Base-by-base conservation (phyloP, 64 coral and sea anemone species). In the Orbicella faveolata region DNA sequence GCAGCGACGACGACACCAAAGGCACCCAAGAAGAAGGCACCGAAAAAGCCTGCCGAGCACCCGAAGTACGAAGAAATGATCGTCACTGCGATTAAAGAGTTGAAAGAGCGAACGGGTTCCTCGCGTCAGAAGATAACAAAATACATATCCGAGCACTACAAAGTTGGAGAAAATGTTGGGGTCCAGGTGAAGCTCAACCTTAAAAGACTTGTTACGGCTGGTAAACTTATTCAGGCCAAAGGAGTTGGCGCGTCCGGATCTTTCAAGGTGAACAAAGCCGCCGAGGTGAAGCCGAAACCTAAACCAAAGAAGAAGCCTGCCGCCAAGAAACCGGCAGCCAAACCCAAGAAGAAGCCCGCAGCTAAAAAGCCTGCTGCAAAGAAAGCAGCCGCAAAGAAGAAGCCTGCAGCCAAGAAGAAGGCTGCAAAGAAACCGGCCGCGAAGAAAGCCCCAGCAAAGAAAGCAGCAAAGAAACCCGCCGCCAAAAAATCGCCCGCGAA, bases 171-270 rank as follows among this genome's bases (percentile, higher is more conserved):
- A 0, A 65, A 19, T 52, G 23, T 34, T n/a, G 90, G 53, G 1
- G 37, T 51, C 19, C 89, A 99, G 20, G 8, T 94, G 1, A 99
- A 96, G 90, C 2, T 77, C 13, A 77, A 66, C 30, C 75, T 99
- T 1, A 96, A 75, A 33, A 88, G 88, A 75, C 33, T 76, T 75
- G 89, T 92, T 12, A 36, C 9, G 9, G 30, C 17, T 25, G 89
- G 76, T 23, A 57, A 19, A 33, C 63, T 99, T 34, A 76, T 18
- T 63, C 97, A 99, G 76, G 53, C 41, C 0, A 99, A 95, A 70
- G 97, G 97, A 88, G 64, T 79, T 7, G 97, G 97, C 20, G 97
- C 97, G 37, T 99, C 97, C 9, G 97, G 97, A 61, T 99, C 97
- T 51, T 99, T 99, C 73, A 99, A 99, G 79, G 70, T 64, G 61